phyloP scores from a whole-genome alignment of 2,888 invertebrate genomes.

The Apocheima hispidaria region DNA sequence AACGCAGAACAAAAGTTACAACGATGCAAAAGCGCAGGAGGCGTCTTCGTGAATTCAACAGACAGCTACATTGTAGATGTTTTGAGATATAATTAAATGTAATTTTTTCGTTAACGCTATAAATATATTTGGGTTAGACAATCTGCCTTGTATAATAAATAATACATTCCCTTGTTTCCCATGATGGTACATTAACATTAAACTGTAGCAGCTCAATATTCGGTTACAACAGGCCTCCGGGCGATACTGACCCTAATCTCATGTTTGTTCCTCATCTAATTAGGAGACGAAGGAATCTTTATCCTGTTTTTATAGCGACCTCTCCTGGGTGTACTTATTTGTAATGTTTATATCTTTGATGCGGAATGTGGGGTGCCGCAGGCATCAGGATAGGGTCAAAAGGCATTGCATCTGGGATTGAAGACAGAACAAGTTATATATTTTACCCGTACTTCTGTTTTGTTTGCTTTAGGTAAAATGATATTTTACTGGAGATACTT shows the following conservation, averaged over 20 bases:
- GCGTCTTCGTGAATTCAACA: too few species aligned
- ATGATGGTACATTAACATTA: conserved; percentile 53
- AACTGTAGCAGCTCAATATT: conserved; percentile 59
- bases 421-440: neutral
- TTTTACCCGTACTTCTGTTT: neutral
- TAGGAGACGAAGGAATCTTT: conserved; percentile 65
- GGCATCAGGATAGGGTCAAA: conserved; percentile 8
- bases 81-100: too few species aligned
- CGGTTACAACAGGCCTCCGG: conserved; percentile 47
- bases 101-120: too few species aligned
- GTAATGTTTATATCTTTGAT: conserved; percentile 43
- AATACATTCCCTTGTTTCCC: conserved; percentile 5
- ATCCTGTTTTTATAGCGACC: conserved; percentile 64
- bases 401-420: conserved; percentile 11
- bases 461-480: neutral
- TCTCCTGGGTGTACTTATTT: conserved; percentile 56
- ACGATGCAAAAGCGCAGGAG: too few species aligned
- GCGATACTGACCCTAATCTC: conserved; percentile 66
- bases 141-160: conserved; percentile 3
- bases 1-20: too few species aligned
- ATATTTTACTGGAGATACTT: conserved; percentile 19
- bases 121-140: neutral
- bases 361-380: conserved; percentile 24
- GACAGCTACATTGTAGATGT: too few species aligned
- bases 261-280: conserved; percentile 76